A percentile compares a stretch with the other conserved stretches of the same genome.
These are phyloP conservation scores for Drosophila pandora DNA, from an alignment of 1,140 invertebrate species.

Conservation along the genomic window DNA sequence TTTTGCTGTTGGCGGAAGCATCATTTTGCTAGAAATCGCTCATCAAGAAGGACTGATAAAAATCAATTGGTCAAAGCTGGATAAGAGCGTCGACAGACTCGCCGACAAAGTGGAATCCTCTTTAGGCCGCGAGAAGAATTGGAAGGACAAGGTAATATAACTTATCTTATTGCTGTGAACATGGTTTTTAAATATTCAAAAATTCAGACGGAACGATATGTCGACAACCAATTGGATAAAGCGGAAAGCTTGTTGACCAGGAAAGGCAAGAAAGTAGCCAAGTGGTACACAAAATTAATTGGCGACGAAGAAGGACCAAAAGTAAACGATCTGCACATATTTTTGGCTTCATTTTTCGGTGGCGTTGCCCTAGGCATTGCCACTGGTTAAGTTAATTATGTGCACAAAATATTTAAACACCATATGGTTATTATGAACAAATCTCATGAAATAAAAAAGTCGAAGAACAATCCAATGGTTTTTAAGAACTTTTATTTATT, in stretches of 20 bases:
- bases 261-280: slow-evolving; percentile 87
- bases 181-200: not conserved
- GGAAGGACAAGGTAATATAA: slow-evolving; percentile 90
- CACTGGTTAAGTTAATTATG: slow-evolving; percentile 48
- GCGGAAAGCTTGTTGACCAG: slow-evolving; percentile 89
- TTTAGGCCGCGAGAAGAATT: slow-evolving; percentile 88
- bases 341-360: slow-evolving; percentile 89
- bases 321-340: slow-evolving; percentile 90
- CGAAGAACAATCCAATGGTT: not conserved
- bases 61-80: slow-evolving; percentile 94
- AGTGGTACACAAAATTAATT: slow-evolving; percentile 89
- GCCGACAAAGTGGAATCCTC: slow-evolving; percentile 92
- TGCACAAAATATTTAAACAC: slow-evolving; percentile 31
- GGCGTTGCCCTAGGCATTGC: slow-evolving; percentile 88
- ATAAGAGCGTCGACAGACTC: slow-evolving; percentile 91
- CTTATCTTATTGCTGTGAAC: not conserved
- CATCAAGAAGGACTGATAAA: slow-evolving; percentile 96
- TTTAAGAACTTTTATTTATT: slow-evolving; percentile 7
- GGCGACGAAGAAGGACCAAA: slow-evolving; percentile 87
- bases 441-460: slow-evolving; percentile 32
- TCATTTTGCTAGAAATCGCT: slow-evolving; percentile 95
- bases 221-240: slow-evolving; percentile 91
- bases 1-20: slow-evolving; percentile 93
- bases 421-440: slow-evolving; percentile 44
- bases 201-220: slow-evolving; percentile 88